Evolutionary conservation across 2,888 invertebrate genomes (phyloP).

Genomic region (Orthosia gothica): DNA sequence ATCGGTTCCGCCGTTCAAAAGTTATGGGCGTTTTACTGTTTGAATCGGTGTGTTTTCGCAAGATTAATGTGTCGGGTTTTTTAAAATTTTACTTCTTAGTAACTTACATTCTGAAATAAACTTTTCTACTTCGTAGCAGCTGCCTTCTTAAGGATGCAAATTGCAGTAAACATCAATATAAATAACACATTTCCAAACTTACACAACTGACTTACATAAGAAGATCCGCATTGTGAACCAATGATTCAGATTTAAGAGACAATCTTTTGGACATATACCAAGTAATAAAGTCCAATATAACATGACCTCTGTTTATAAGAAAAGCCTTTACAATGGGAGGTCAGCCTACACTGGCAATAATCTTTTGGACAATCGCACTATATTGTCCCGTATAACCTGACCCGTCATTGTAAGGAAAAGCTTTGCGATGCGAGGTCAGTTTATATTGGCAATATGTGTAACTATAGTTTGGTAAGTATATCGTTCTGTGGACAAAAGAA

Average conservation of each 20-base stretch:
- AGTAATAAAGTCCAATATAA: not conserved
- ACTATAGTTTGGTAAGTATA: not conserved
- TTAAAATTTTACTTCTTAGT: no score
- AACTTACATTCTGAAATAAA: slow-evolving; percentile 12
- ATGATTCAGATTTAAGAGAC: slow-evolving; percentile 16
- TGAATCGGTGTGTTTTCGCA: no score
- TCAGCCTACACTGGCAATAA: not conserved
- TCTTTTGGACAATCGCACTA: not conserved
- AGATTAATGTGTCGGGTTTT: no score
- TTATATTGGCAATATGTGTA: not conserved
- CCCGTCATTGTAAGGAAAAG: not conserved
- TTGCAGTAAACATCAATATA: slow-evolving; percentile 38
- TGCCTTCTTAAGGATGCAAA: slow-evolving; percentile 31
- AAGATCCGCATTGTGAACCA: slow-evolving; percentile 41
- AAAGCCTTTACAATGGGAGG: no score
- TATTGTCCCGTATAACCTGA: not conserved
- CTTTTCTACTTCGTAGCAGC: not conserved
- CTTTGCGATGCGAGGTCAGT: not conserved
- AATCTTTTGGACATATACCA: not conserved
- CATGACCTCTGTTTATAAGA: not conserved
- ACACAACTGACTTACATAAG: slow-evolving; percentile 35
- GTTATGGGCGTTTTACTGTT: no score
- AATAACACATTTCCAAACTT: slow-evolving; percentile 39
- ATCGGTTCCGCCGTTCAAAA: no score
- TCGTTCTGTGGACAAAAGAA: slow-evolving; percentile 17